These are phyloP conservation scores for Bujurquina vittata DNA, from an alignment of 2,113 vertebrate genomes.

Conservation along the genomic window DNA sequence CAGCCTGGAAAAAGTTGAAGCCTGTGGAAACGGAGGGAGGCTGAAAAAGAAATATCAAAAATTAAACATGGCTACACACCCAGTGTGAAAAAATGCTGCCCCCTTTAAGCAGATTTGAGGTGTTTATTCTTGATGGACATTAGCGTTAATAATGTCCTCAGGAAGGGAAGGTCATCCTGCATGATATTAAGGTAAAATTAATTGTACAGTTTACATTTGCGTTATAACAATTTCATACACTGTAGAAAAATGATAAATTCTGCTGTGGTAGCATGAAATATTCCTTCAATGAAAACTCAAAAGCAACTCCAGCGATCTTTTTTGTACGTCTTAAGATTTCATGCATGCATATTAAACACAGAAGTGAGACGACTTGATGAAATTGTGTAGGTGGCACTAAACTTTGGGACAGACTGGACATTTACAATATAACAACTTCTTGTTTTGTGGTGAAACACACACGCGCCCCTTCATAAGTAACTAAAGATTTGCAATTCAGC, in stretches of 20 bases:
- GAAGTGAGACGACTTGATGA: too few species aligned
- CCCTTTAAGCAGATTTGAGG: neutral
- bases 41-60: neutral
- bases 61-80: neutral
- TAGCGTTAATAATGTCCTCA: neutral
- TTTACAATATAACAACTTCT: too few species aligned
- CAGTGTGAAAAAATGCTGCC: neutral
- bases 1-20: neutral
- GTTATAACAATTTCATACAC: too few species aligned
- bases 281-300: neutral
- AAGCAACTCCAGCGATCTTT: neutral
- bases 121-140: neutral
- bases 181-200: neutral
- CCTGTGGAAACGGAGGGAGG: neutral
- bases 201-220: too few species aligned
- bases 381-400: too few species aligned
- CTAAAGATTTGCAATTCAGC: neutral
- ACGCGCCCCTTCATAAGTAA: too few species aligned
- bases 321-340: too few species aligned
- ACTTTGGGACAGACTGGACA: too few species aligned
- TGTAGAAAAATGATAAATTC: too few species aligned
- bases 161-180: neutral
- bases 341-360: too few species aligned
- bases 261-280: too few species aligned
- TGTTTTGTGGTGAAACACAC: too few species aligned